Base-by-base conservation (phyloP, 2,797 vertebrate species). In the Sebastes hubbsi region DNA sequence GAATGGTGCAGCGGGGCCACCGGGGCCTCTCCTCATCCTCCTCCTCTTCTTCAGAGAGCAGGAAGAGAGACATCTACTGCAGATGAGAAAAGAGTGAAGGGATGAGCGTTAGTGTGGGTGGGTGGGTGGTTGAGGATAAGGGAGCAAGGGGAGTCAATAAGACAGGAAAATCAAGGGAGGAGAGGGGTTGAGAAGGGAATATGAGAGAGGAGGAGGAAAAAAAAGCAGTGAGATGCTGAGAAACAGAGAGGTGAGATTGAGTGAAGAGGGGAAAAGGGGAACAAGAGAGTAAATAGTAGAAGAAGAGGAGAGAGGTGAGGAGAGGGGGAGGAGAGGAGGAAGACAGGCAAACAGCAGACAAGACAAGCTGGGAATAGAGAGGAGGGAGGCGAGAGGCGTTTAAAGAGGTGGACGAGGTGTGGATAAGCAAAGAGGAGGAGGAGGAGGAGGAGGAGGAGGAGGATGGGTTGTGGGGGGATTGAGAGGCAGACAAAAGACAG, bases 301-400 rank as follows among this genome's bases (percentile, higher is more conserved):
- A 62, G 73, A 63, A 63, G 32, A 8, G 20, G 12, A 71, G 81
- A 49, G 42, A 49, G 42, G 34, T 71, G 68, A 77, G 61, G 65
- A 72, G 42, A 18, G 60, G 24, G 56, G 32, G 56, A 18, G 58
- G 69, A 42, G 61, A 55, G 36, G 75, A 52, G 67, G 81, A 52
- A 72, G 82, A 84, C 38, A 49, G 83, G 78, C 54, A 78, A 88
- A 88, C 82, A 77, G 74, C 5, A 76, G 75, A 88, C 16, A 25
- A 78, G 82, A 80, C 72, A 77, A 72, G 78, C 56, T 49, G 72
- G 80, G 85, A 89, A 83, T 75, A 71, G 73, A 89, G 80, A 78
- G 55, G 65, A 56, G 58, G 69, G 75, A 83, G 75, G 86, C 9
- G 69, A 81, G 78, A 81, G 65, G 72, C 16, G 9, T 83, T 89